A percentile compares a stretch with the other conserved stretches of the same genome.
phyloP scores from a whole-genome alignment of 37 sponge, comb jelly and placozoan species.

The Dysidea cf. avara region DNA sequence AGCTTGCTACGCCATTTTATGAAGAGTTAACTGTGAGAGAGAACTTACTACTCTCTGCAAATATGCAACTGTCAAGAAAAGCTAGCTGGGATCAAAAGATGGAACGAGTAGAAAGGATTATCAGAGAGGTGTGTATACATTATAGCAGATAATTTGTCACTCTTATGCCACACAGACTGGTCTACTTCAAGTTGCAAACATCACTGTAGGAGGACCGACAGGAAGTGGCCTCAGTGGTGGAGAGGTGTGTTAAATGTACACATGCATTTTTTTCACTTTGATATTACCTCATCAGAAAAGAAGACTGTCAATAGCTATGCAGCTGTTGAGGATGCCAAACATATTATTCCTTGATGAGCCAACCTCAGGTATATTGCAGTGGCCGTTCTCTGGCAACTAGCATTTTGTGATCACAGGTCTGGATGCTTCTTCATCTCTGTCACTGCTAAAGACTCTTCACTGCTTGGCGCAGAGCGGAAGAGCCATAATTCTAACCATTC shows the following conservation, averaged over 20 bases:
- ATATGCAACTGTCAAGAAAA: constrained; percentile 61
- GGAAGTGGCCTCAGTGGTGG: constrained; percentile 91
- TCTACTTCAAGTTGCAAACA: constrained; percentile 66
- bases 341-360: constrained; percentile 89
- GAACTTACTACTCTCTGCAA: constrained; percentile 75
- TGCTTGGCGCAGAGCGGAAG: constrained; percentile 64
- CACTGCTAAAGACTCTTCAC: constrained; percentile 65
- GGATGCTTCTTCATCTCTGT: constrained; percentile 68
- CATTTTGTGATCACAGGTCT: constrained; percentile 31
- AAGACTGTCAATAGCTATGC: constrained; percentile 76
- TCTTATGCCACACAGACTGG: constrained; percentile 34
- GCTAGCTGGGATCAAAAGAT: constrained; percentile 49
- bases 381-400: not conserved
- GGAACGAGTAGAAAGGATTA: constrained; percentile 78
- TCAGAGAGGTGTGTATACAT: constrained; percentile 45
- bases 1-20: constrained; percentile 71
- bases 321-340: constrained; percentile 80
- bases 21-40: constrained; percentile 77
- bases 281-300: constrained; percentile 50
- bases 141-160: not conserved
- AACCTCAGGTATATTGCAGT: constrained; percentile 60
- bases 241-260: constrained; percentile 54
- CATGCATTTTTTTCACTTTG: not conserved
- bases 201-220: constrained; percentile 65
- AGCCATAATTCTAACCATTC: constrained; percentile 87